Base-by-base conservation (phyloP, 2,888 invertebrate genomes). In the Noctua pronuba region DNA sequence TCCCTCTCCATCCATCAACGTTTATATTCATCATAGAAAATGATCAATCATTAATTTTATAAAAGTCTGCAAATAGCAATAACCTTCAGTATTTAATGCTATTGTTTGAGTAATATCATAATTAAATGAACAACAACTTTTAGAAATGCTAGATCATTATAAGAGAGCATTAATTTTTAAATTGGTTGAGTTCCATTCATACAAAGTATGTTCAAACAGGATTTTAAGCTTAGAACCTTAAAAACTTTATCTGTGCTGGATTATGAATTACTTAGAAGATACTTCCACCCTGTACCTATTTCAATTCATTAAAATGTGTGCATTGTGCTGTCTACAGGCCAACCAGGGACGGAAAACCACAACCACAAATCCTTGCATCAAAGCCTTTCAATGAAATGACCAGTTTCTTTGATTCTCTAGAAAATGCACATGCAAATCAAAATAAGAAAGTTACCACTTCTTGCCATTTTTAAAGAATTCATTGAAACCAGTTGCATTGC, bases 61-160 rank as follows among this genome's bases (percentile, higher is more conserved):
- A 18, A 55, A n/a, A 55, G 52, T 55, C n/a, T n/a, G 55, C n/a
- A 55, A n/a, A 55, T 55, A n/a, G n/a, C n/a, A 55, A 55, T 55
- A 55, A n/a, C 55, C 55, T 55, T n/a, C 55, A 10, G 24, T 52
- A 52, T 52, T n/a, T 11, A n/a, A n/a, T 52, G 0, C 2, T n/a
- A n/a, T 55, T 13, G 55, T 28, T 28, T 16, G 6, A 28, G 16
- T n/a, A 28, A 28, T 55, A 58, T 58, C 28, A 28, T 16, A 28
- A 7, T 28, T 58, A 7, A 28, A 11, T n/a, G 16, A 28, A 55
- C 13, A 55, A 55, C 41, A 13, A 41, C 41, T 16, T 46, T 16
- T 24, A 55, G n/a, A 28, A 55, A 55, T 13, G 28, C 28, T 28
- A 28, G 55, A 58, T 28, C 7, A 58, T n/a, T 55, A 13, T n/a